phyloP scores from a whole-genome alignment of 2,888 invertebrate genomes.

The Prionchulus punctatus region DNA sequence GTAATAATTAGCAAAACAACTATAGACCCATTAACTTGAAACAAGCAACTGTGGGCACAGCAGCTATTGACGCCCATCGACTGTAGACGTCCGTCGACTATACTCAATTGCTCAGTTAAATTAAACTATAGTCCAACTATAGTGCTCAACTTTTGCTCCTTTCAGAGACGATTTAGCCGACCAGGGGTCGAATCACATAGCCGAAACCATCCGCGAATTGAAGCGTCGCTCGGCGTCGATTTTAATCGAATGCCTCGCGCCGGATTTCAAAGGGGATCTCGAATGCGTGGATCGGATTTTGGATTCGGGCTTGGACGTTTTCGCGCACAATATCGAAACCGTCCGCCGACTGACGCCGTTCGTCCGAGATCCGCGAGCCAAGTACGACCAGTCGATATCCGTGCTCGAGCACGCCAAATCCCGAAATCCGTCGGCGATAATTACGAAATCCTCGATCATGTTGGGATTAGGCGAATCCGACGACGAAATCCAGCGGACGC shows the following conservation, averaged over 20 bases:
- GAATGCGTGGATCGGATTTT: conserved; percentile 44
- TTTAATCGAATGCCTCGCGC: conserved; percentile 85
- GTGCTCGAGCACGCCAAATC: conserved; percentile 67
- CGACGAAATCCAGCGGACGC: conserved; percentile 62
- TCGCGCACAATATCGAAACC: conserved; percentile 96
- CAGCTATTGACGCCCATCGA: too few relatives aligned
- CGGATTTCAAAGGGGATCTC: conserved; percentile 75
- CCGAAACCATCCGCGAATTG: conserved; percentile 70
- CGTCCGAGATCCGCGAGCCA: conserved; percentile 80
- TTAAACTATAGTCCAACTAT: too few relatives aligned
- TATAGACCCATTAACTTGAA: too few relatives aligned
- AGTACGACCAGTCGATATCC: conserved; percentile 67
- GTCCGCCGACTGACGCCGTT: conserved; percentile 41
- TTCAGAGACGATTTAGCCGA: conserved; percentile 67
- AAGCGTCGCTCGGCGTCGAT: conserved; percentile 61
- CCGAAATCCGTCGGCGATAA: conserved; percentile 48
- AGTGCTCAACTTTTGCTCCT: too few relatives aligned
- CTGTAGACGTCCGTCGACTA: too few relatives aligned
- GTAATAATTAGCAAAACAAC: too few relatives aligned
- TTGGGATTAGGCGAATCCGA: conserved; percentile 79
- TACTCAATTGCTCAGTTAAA: too few relatives aligned
- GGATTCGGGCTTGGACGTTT: conserved; percentile 65
- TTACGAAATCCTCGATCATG: conserved; percentile 98
- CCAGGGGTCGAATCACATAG: conserved; percentile 83
- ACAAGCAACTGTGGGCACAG: too few relatives aligned